These are phyloP conservation scores for Polyodon spathula DNA, from an alignment of 2,113 vertebrate genomes.

Conservation along the genomic window DNA sequence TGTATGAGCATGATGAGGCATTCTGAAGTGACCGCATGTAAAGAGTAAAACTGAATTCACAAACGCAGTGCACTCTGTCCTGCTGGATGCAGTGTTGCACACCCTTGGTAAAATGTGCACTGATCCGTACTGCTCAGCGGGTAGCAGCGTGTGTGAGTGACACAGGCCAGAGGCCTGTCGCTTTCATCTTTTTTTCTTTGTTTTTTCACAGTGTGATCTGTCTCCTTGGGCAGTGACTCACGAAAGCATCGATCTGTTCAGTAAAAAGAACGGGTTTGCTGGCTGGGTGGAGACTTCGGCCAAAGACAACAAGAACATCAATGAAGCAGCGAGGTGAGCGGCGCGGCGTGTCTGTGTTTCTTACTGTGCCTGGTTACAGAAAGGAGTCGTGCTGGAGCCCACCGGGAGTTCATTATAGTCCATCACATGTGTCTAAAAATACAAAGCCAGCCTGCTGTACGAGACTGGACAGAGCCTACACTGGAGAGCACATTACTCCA, in stretches of 20 bases:
- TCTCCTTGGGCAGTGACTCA: slow-evolving; percentile 60
- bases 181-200: background rate
- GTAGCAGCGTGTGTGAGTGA: too few species aligned
- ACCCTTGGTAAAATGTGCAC: slow-evolving; percentile 3
- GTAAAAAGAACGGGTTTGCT: slow-evolving; percentile 69
- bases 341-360: too few species aligned
- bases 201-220: slow-evolving; percentile 64
- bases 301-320: slow-evolving; percentile 79
- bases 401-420: too few species aligned
- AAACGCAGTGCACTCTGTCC: background rate
- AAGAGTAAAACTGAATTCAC: background rate
- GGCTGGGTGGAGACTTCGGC: slow-evolving; percentile 79
- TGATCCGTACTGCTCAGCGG: background rate
- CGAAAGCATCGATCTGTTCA: slow-evolving; percentile 68
- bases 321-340: slow-evolving; percentile 67
- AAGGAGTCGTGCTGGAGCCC: too few species aligned
- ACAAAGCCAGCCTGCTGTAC: too few species aligned
- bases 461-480: too few species aligned
- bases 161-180: background rate
- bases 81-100: too few species aligned
- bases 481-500: too few species aligned
- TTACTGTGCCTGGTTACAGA: too few species aligned
- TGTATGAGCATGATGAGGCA: background rate
- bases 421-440: too few species aligned
- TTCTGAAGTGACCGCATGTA: background rate